These are phyloP conservation scores for Diploptera punctata DNA, from an alignment of 2,888 invertebrate genomes.

Conservation along the genomic window DNA sequence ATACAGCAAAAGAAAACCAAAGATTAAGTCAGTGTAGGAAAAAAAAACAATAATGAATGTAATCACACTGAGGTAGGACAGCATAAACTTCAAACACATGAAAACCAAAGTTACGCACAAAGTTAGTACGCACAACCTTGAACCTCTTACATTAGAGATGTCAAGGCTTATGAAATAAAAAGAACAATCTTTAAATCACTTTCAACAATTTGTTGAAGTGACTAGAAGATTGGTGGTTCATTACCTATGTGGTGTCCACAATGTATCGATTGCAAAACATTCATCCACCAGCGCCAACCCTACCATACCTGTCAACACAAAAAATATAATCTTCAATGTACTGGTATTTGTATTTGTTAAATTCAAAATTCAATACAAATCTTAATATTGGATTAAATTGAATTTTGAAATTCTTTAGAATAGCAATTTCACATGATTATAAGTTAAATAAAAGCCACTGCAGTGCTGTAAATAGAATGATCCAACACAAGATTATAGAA, in stretches of 20 bases:
- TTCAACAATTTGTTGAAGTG: neutral
- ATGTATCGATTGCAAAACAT: neutral
- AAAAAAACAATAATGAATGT: too few relatives aligned
- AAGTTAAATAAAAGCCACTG: neutral
- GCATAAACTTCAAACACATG: too few relatives aligned
- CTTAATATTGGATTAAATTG: neutral
- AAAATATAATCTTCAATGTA: too few relatives aligned
- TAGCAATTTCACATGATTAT: neutral
- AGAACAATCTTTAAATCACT: neutral
- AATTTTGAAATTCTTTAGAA: neutral
- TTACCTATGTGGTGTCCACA: neutral
- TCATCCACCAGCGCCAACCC: neutral
- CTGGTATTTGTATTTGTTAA: neutral
- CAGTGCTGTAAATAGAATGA: neutral
- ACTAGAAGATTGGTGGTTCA: neutral
- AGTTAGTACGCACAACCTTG: constrained; percentile 1
- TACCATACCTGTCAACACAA: too few relatives aligned
- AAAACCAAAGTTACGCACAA: neutral
- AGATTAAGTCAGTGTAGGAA: too few relatives aligned
- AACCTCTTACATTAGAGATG: neutral
- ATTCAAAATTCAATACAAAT: neutral
- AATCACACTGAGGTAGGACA: too few relatives aligned
- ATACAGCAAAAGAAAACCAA: too few relatives aligned
- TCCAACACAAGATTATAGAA: neutral
- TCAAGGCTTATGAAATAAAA: neutral